Evolutionary conservation across 2,888 invertebrate genomes (phyloP).

Genomic region (Ophion costatus): DNA sequence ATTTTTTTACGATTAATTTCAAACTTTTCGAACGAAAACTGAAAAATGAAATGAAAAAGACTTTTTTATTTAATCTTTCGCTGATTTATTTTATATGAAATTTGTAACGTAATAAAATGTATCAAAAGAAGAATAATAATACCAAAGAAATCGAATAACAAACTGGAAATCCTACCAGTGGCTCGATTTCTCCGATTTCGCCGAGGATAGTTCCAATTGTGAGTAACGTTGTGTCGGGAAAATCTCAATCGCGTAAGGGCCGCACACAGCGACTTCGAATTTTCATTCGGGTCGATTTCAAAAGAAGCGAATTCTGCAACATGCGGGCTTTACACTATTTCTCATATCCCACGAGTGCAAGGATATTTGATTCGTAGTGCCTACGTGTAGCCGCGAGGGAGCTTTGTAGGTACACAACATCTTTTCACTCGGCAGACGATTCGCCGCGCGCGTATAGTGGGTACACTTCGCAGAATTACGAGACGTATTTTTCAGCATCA

Average conservation of each 20-base stretch:
- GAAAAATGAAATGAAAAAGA: too few species aligned
- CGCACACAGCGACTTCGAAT: neutral
- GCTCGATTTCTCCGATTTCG: neutral
- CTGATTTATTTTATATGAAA: too few species aligned
- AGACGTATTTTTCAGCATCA: neutral
- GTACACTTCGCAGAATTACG: neutral
- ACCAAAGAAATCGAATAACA: neutral
- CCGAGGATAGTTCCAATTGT: neutral
- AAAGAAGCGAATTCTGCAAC: neutral
- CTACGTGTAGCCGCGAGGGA: neutral
- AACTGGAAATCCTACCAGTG: neutral
- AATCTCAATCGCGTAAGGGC: neutral
- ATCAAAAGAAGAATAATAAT: neutral
- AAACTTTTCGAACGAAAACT: too few species aligned
- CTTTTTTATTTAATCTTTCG: too few species aligned
- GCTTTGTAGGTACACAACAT: slow-evolving; percentile 3
- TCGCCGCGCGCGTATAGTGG: neutral
- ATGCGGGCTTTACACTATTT: neutral
- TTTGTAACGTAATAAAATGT: neutral
- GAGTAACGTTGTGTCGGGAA: neutral
- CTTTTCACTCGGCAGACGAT: neutral
- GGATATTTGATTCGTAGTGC: neutral
- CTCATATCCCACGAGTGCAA: neutral
- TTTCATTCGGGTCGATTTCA: slow-evolving; percentile 11
- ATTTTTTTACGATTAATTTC: too few species aligned